Evolutionary conservation across 1,140 invertebrate species (phyloP), one percentile per base, ranked within the genome.

Genomic region (Procambarus clarkii): DNA sequence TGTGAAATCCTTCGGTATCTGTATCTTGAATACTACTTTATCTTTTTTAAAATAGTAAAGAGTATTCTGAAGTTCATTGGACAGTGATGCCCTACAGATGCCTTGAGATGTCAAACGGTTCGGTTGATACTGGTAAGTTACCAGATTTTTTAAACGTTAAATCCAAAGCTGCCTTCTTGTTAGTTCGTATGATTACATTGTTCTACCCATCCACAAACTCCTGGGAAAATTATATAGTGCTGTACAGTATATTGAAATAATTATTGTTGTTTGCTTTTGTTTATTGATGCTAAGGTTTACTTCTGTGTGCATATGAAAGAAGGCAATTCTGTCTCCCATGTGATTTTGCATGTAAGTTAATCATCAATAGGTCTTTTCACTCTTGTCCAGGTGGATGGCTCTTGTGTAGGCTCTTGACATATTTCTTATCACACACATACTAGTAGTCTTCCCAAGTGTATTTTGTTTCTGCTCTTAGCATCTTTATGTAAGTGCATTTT

Each of bases 1-100:
- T 74, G 69, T 74, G 69, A 24, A 34, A 74, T 74, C 69, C 69
- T 74, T 74, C 21, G 69, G 24, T 74, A 74, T 74, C 69, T 74
- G 24, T 74, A 74, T 74, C 24, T 74, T 74, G 69, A 34, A 74
- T 74, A 34, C 24, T 74, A 2, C 3, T 34, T 74, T 34, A 34
- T 34, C 69, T 74, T 74, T 34, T 34, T 34, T 9, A 74, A 7
- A 34, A 69, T 13, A 74, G 69, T 74, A 34, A 34, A 34, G 24
- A 34, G n/a, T 74, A 34, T 34, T 74, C 24, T 74, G 2, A 74
- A 74, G 69, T 34, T 74, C 2, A 74, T 74, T 74, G 69, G 69
- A 74, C 24, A 34, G 24, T 64, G 60, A 74, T 74, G 34, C n/a
- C 24, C 24, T 74, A 74, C 69, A 34, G 69, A 74, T 74, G 69